Evolutionary conservation across 2,797 vertebrate genomes (phyloP), one percentile per base, ranked within the genome.

Genomic region (Gymnocypris eckloni): DNA sequence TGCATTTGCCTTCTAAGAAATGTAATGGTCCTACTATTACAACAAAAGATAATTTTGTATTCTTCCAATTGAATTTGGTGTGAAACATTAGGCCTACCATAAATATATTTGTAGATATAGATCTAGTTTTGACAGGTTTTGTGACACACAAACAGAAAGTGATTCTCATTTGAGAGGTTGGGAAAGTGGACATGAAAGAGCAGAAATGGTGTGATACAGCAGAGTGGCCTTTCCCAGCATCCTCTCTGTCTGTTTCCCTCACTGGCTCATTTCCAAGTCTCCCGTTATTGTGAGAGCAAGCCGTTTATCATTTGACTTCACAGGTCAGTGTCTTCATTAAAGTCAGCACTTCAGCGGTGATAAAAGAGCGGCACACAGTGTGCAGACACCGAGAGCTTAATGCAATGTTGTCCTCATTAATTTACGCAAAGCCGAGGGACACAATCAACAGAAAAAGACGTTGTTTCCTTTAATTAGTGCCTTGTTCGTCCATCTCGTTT

Each of bases 331-430:
- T 86, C 83, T 87, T 86, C 50, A 83, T 87, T 87, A 83, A 87
- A 86, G 69, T 76, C 80, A 70, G 16, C 9, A n/a, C 82, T 73
- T 88, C 85, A 81, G 87, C 78, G 16, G 28, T 80, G 77, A 86
- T 88, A 39, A 88, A 86, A 86, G 80, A 76, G 72, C 15, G 20
- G 28, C 54, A 45, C 66, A 69, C 28, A 54, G 71, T 45, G 39
- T 76, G 72, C 73, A 71, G 75, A 59, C 56, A 67, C 72, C n/a
- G 66, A 75, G 50, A 77, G 78, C 83, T 87, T 87, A 91, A 89
- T 88, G 41, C 85, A 88, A 89, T 89, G 79, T 77, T 88, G 80
- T 83, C 78, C 77, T 83, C 56, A 88, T 89, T 88, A 86, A 90
- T 88, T 88, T 82, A 54, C 59, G 66, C 72, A 70, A 88, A 83